phyloP scores from a whole-genome alignment of 1,140 invertebrate genomes.

The Drosophila teissieri region DNA sequence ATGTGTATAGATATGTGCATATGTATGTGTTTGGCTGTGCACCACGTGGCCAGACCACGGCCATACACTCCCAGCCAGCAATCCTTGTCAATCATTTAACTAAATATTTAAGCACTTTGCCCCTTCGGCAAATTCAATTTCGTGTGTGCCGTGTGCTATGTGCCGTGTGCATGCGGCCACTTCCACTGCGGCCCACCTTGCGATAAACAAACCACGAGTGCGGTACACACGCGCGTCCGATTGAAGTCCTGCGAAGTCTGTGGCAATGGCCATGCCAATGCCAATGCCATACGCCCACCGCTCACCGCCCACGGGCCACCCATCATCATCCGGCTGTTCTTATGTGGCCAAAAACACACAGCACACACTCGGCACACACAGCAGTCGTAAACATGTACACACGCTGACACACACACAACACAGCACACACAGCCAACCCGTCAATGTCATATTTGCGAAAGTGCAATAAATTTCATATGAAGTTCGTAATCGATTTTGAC shows the following conservation, averaged over 20 bases:
- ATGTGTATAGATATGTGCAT: neutral
- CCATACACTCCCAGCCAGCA: conserved; percentile 12
- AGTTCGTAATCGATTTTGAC: conserved; percentile 84
- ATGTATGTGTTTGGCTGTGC: neutral
- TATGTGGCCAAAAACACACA: conserved; percentile 15
- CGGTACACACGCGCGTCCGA: conserved; percentile 60
- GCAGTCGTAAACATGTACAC: no score
- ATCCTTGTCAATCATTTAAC: conserved; percentile 67
- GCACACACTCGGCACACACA: conserved; percentile 5
- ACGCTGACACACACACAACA: neutral
- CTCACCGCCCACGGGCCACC: neutral
- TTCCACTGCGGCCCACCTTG: conserved; percentile 7
- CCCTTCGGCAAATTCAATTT: conserved; percentile 63
- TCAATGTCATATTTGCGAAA: conserved; percentile 83
- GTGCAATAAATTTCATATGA: conserved; percentile 84
- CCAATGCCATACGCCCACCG: neutral
- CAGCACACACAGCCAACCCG: conserved; percentile 20
- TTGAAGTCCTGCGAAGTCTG: conserved; percentile 34
- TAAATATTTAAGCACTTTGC: conserved; percentile 68
- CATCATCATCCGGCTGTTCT: conserved; percentile 1
- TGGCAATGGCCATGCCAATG: conserved; percentile 2
- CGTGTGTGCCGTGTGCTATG: conserved; percentile 6
- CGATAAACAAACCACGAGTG: conserved; percentile 70
- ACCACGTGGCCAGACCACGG: conserved; percentile 10
- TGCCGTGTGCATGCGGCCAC: conserved; percentile 38